A percentile compares a stretch with the other conserved stretches of the same genome.
Evolutionary conservation across 2,113 vertebrate genomes (phyloP).

Genomic region (Thalassarche chlororhynchos): DNA sequence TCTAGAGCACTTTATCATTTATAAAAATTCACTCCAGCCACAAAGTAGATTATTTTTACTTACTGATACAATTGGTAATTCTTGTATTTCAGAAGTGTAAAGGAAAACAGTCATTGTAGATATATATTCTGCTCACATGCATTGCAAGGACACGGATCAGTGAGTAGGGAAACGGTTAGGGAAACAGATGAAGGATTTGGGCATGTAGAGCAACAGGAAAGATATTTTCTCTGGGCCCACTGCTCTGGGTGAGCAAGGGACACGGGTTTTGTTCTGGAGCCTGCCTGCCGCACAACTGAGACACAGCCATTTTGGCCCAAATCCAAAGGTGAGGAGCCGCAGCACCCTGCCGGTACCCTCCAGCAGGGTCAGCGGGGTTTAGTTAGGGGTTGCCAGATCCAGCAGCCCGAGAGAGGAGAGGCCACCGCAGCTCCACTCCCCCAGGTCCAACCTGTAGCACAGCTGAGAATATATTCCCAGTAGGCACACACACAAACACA

Average conservation of each 20-base stretch:
- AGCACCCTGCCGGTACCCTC: neutral
- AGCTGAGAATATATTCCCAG: neutral
- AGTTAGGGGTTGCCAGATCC: neutral
- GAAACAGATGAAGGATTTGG: neutral
- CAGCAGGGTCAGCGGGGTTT: neutral
- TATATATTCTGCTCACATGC: neutral
- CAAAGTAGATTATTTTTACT: neutral
- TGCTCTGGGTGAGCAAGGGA: neutral
- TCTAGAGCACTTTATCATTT: neutral
- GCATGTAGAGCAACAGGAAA: neutral
- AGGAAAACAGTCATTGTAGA: neutral
- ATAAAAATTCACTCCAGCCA: neutral
- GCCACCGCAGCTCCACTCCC: neutral
- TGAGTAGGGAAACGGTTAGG: neutral
- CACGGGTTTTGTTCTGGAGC: neutral
- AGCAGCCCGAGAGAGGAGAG: accelerated
- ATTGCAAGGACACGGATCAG: neutral
- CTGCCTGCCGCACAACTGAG: neutral
- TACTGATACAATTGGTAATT: neutral
- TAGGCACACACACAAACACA: neutral
- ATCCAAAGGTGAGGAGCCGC: neutral
- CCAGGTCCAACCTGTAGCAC: neutral
- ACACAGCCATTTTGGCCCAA: neutral
- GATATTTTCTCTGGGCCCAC: neutral
- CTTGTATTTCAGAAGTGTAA: neutral